A percentile compares a stretch with the other conserved stretches of the same genome.
Conservation (phyloP, 2,797 vertebrate genomes). For the Huso huso region DNA sequence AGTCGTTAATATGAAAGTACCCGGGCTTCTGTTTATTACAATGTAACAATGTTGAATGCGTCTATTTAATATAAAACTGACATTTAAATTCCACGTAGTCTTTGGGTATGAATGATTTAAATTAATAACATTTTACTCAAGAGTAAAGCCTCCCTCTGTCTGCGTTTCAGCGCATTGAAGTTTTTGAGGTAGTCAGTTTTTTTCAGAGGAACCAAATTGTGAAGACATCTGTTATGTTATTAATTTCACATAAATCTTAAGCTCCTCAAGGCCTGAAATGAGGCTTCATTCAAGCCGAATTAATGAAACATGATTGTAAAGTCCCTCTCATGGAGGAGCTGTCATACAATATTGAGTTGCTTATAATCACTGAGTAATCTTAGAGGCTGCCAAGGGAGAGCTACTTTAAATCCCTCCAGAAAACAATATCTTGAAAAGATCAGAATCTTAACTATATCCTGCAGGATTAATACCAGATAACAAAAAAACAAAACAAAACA, state of each 20-base stretch:
- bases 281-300: conserved; percentile 93
- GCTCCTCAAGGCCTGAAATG: conserved; percentile 89
- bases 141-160: conserved; percentile 55
- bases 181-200: conserved; percentile 71
- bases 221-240: conserved; percentile 96
- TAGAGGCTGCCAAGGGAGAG: conserved; percentile 79
- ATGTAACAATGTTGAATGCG: conserved; percentile 67
- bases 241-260: conserved; percentile 98
- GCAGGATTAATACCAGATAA: conserved; percentile 73
- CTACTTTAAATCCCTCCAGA: conserved; percentile 65
- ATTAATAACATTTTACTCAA: conserved; percentile 57
- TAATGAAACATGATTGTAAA: conserved; percentile 98
- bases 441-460: conserved; percentile 74
- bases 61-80: conserved; percentile 80
- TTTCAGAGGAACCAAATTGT: conserved; percentile 75
- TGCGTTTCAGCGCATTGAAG: conserved; percentile 67
- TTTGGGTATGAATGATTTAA: conserved; percentile 55
- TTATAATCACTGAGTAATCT: conserved; percentile 93
- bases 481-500: no score
- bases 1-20: conserved; percentile 59
- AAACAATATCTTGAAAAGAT: conserved; percentile 88
- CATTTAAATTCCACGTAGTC: conserved; percentile 81
- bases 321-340: conserved; percentile 84
- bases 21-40: conserved; percentile 65
- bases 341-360: conserved; percentile 90